A percentile compares a stretch with the other conserved stretches of the same genome.
These are phyloP conservation scores for Dendrocopos noguchii DNA, from an alignment of 2,113 vertebrate species.

Conservation along the genomic window DNA sequence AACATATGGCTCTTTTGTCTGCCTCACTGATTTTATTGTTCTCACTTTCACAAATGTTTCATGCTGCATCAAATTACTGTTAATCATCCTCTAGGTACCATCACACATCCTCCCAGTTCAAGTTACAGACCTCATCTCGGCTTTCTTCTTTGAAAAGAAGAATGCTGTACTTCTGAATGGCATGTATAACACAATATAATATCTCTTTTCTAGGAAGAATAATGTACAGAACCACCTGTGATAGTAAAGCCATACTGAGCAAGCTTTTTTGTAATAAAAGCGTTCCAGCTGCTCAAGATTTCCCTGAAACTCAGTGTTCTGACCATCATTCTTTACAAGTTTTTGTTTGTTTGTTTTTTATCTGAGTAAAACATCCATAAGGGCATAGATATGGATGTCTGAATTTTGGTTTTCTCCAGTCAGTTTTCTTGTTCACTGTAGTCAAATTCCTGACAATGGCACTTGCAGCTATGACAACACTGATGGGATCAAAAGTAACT, in stretches of 20 bases:
- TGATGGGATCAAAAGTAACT: too few species aligned
- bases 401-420: neutral
- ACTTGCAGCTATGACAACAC: neutral
- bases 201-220: conserved; percentile 12
- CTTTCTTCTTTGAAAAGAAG: conserved; percentile 8
- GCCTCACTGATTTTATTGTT: conserved; percentile 36
- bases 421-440: neutral
- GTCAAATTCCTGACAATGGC: neutral
- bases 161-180: conserved; percentile 12
- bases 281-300: neutral
- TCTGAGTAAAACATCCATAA: neutral
- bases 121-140: neutral
- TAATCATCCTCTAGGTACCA: conserved; percentile 24
- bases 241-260: neutral
- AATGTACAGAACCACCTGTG: conserved; percentile 21
- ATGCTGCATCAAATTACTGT: neutral
- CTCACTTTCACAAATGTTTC: conserved; percentile 34
- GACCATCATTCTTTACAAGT: neutral
- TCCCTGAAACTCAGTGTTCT: neutral
- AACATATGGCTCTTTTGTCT: conserved; percentile 50
- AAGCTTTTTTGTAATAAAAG: conserved; percentile 23
- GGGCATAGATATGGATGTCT: neutral
- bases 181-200: neutral
- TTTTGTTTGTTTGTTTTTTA: neutral
- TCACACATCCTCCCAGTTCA: neutral